Base-by-base conservation (phyloP, 2,888 invertebrate species). In the Acrobasis consociella region DNA sequence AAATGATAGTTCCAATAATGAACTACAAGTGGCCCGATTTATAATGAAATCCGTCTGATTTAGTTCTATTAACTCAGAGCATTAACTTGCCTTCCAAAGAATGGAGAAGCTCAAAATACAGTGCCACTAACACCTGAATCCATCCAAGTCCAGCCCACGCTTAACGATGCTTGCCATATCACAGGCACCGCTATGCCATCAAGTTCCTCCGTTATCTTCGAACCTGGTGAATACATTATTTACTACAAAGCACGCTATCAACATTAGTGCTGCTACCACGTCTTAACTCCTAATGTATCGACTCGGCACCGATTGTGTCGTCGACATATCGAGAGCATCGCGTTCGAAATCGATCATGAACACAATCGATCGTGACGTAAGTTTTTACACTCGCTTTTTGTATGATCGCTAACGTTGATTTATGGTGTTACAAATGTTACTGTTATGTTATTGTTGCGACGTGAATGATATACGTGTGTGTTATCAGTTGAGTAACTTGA, bases 321-420 rank as follows among this genome's bases (percentile, higher is more conserved):
- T 76, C 68, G 66, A 73, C 67, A 69, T 74, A 78, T 79, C 73
- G 72, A 76, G 73, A 69, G 68, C 69, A 73, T 80, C 72, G 71
- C 69, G 80, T 76, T 72, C 79, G 75, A 82, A 85, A 85, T 86
- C 82, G 82, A 85, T 84, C 79, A 78, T 72, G 70, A 73, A 70
- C 73, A 78, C 78, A 80, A 79, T 78, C 72, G 69, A 68, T 73
- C 71, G 72, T 86, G 83, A 83, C 72, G 84, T 78, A 86, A 86
- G 72, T 74, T 77, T 78, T 82, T 74, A 74, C 62, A 70, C 72
- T 71, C 70, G 73, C 68, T 78, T 77, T 76, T 81, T 78, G 73
- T 72, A 70, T 70, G 74, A 76, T 76, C 78, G 68, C 72, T 73
- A 76, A 76, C 75, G 73, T 77, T 79, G 80, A 82, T 82, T 83